phyloP scores from a whole-genome alignment of 2,113 vertebrate genomes.

The Cnemophilus loriae region DNA sequence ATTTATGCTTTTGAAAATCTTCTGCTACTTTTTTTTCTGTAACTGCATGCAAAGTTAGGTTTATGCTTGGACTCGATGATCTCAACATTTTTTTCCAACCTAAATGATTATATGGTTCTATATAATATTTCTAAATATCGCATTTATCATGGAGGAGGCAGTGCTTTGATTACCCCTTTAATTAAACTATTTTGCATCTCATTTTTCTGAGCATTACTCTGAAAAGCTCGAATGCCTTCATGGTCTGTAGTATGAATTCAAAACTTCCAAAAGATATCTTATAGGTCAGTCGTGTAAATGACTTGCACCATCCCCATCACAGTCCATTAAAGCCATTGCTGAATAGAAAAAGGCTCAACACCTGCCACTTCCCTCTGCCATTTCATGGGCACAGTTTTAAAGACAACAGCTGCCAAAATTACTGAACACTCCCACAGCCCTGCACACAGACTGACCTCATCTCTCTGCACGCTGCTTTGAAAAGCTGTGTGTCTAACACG shows the following conservation, averaged over 20 bases:
- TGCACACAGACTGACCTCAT: neutral
- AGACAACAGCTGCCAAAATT: neutral
- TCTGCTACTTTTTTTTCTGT: neutral
- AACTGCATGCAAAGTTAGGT: neutral
- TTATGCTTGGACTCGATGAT: neutral
- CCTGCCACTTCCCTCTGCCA: neutral
- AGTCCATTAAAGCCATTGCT: neutral
- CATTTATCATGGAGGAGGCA: neutral
- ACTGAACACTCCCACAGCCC: neutral
- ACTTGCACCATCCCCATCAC: neutral
- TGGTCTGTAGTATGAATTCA: neutral
- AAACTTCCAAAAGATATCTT: neutral
- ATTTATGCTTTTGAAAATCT: neutral
- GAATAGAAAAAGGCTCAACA: neutral
- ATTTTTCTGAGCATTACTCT: neutral
- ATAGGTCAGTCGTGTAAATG: neutral
- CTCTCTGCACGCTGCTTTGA: neutral
- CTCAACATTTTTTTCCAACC: neutral
- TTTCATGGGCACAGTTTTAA: neutral
- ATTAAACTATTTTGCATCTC: neutral
- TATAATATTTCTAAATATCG: neutral
- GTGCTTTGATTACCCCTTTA: neutral
- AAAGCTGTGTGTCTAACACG: fast-evolving
- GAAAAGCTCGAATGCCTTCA: neutral
- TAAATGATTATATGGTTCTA: neutral